Percentiles rank a stretch among this genome's conserved stretches.
Conservation (phyloP, 2,113 vertebrate genomes). For the Hippolais icterina region DNA sequence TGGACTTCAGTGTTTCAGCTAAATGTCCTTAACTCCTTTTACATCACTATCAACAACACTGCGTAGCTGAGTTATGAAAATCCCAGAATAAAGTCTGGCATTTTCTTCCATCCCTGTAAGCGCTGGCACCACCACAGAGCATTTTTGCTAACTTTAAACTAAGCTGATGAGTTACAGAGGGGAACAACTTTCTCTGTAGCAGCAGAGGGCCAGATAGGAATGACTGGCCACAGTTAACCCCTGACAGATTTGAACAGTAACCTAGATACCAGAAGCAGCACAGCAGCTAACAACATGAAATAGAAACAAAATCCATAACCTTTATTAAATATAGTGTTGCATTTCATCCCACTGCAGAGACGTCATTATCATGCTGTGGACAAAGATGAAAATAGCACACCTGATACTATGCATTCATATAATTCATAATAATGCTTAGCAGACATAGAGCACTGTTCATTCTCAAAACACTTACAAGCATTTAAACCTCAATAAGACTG, state of each 20-base stretch:
- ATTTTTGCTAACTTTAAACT: background rate
- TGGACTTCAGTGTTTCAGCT: background rate
- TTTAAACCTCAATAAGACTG: background rate
- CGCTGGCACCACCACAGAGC: background rate
- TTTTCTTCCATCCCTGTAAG: background rate
- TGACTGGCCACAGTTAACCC: background rate
- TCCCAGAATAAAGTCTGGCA: background rate
- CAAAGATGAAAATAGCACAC: constrained; percentile 5
- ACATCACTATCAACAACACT: background rate
- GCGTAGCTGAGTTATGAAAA: background rate
- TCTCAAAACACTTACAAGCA: background rate
- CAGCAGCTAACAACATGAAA: background rate
- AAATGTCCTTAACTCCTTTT: background rate
- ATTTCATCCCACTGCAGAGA: background rate
- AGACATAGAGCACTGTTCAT: background rate
- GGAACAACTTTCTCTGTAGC: background rate
- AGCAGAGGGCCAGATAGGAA: background rate
- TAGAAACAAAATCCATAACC: constrained; percentile 22
- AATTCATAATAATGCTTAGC: background rate
- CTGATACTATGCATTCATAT: constrained; percentile 13
- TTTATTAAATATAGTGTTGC: background rate
- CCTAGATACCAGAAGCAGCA: background rate
- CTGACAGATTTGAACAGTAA: background rate
- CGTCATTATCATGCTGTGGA: background rate
- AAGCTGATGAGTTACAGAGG: background rate